Conservation (phyloP, 2,888 invertebrate species). For the Xylota segnis region DNA sequence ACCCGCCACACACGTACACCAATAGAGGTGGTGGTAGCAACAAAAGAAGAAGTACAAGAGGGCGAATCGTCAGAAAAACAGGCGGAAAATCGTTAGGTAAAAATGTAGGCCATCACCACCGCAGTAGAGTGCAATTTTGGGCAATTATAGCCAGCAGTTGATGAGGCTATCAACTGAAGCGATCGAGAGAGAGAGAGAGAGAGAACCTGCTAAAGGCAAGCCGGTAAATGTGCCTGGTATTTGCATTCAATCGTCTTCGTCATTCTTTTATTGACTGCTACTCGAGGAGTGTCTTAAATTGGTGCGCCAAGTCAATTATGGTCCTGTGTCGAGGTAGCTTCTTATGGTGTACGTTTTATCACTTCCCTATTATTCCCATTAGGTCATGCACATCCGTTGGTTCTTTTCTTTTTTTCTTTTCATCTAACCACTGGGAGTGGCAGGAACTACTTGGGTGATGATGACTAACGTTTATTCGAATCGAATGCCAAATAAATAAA, state of each 20-base stretch:
- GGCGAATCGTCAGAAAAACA: background rate
- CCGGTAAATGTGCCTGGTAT: slow-evolving; percentile 34
- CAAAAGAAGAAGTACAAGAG: background rate
- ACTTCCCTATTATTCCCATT: slow-evolving; percentile 50
- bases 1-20: slow-evolving; percentile 18
- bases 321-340: slow-evolving; percentile 22
- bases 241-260: slow-evolving; percentile 33
- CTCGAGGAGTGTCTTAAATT: slow-evolving; percentile 31
- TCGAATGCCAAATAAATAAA: slow-evolving; percentile 34
- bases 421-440: slow-evolving; percentile 37
- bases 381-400: slow-evolving; percentile 64
- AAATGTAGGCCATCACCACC: slow-evolving; percentile 57
- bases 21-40: background rate
- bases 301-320: slow-evolving; percentile 46
- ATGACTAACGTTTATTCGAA: slow-evolving; percentile 41
- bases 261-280: background rate
- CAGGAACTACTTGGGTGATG: slow-evolving; percentile 53
- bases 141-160: slow-evolving; percentile 30
- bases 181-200: too few relatives aligned
- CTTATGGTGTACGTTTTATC: slow-evolving; percentile 28
- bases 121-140: slow-evolving; percentile 37
- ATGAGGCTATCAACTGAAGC: slow-evolving; percentile 21
- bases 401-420: too few relatives aligned
- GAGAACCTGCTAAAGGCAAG: slow-evolving; percentile 27
- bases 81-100: slow-evolving; percentile 28